Percentiles rank a stretch among this genome's conserved stretches.
Evolutionary conservation across 2,113 vertebrate species (phyloP).

Genomic region (Melozone crissalis): DNA sequence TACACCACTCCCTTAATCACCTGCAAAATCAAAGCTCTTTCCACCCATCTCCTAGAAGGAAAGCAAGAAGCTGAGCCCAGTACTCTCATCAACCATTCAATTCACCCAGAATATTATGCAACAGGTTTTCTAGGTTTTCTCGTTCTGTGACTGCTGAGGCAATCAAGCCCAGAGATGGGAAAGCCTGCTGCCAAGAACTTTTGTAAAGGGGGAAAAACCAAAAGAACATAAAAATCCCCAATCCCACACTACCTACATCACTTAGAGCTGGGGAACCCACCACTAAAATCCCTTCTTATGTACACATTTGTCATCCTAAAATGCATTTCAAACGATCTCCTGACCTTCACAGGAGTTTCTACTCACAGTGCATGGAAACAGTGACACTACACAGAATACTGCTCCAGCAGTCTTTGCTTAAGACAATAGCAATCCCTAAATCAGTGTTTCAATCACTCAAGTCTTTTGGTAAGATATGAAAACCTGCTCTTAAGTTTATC

Average conservation of each 20-base stretch:
- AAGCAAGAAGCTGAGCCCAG: neutral
- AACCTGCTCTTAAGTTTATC: neutral
- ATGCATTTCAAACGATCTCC: neutral
- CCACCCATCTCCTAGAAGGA: neutral
- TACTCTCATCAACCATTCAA: neutral
- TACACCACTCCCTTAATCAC: constrained; percentile 20
- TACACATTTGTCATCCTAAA: neutral
- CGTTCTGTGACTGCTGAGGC: constrained; percentile 42
- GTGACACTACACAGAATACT: accelerated
- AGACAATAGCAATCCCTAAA: neutral
- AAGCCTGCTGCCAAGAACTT: neutral
- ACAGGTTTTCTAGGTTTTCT: constrained; percentile 50
- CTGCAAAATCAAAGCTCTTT: neutral
- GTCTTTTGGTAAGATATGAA: neutral
- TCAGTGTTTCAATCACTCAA: neutral
- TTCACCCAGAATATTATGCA: constrained; percentile 14
- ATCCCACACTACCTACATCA: neutral
- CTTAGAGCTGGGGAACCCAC: neutral
- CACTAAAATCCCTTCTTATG: neutral
- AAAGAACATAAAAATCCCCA: neutral
- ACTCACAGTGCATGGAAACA: neutral
- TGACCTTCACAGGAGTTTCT: neutral
- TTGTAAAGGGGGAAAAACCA: neutral
- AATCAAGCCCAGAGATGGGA: neutral
- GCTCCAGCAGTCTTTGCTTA: neutral